A percentile compares a stretch with the other conserved stretches of the same genome.
Conservation (phyloP, 2,797 vertebrate genomes). For the Muscicapa comitata region DNA sequence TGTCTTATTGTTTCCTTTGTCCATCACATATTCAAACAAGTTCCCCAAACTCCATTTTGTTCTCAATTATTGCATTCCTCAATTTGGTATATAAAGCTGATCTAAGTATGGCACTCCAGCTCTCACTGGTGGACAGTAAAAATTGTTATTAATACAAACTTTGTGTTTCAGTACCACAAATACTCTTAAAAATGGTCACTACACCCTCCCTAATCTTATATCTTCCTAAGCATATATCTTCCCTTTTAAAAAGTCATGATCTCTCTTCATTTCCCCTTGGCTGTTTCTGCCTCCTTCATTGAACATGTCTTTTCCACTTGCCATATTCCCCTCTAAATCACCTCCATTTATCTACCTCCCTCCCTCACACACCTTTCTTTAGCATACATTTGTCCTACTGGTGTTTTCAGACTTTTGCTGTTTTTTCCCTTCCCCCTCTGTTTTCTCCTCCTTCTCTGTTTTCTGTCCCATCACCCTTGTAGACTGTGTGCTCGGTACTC, state of each 20-base stretch:
- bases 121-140: background rate
- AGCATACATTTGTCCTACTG: background rate
- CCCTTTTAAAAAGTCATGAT: background rate
- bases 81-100: background rate
- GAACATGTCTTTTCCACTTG: background rate
- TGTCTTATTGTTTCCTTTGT: background rate
- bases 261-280: background rate
- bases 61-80: background rate
- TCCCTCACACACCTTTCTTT: background rate
- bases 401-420: background rate
- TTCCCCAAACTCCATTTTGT: background rate
- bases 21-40: rapidly evolving
- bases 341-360: background rate
- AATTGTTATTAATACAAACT: background rate
- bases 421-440: background rate
- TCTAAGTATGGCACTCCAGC: background rate
- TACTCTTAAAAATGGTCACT: background rate
- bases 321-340: background rate
- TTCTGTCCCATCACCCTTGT: background rate
- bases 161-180: background rate
- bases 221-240: background rate
- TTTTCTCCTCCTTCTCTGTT: background rate
- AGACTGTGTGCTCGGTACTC: background rate
- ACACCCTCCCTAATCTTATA: background rate
- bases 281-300: background rate